Evolutionary conservation across 2,113 vertebrate genomes (phyloP), one percentile per base, ranked within the genome.

Genomic region (Gobius niger): DNA sequence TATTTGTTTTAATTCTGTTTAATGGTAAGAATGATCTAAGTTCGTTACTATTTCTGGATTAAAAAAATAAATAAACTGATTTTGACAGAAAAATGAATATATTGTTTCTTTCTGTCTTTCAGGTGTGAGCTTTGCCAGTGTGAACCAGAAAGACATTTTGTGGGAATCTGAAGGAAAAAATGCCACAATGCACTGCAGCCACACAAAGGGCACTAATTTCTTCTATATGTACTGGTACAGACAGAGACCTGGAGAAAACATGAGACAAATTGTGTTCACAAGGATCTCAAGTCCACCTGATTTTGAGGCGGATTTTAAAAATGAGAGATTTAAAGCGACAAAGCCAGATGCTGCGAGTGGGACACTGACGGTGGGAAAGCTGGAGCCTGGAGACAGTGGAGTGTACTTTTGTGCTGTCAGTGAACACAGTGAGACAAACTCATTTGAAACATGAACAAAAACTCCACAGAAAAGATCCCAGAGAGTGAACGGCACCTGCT

Each of bases 171-270:
- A 24, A 24, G 24, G 24, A 24, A 3, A 24, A 3, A 24, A 24
- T 24, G 24, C 24, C 24, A 24, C 24, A 24, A 24, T 24, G 3
- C 1, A 24, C 1, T 90, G 84, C 53, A 75, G 16, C 6, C 88
- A 90, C 47, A 77, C 42, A 0, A 74, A 77, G 54, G 69, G 14
- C 9, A 0, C 0, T 1, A n/a, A n/a, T 0, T 0, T 0, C 82
- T 75, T n/a, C 1, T 8, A 0, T 40, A 91, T 91, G 89, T 88
- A 89, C 82, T 88, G 24, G 90, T 91, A 75, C 76, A 64, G 63
- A 57, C 90, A 90, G 67, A 77, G 57, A 13, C 78, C 78, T 9
- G 85, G 78, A 62, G 51, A 87, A 13, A 60, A 18, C 0, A 83
- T 91, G 76, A 63, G 56, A 12, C 67, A 64, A 9, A 72, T 91